A percentile compares a stretch with the other conserved stretches of the same genome.
These are phyloP conservation scores for Hirtodrosophila alboralis DNA, from an alignment of 2,888 invertebrate species.

Conservation along the genomic window DNA sequence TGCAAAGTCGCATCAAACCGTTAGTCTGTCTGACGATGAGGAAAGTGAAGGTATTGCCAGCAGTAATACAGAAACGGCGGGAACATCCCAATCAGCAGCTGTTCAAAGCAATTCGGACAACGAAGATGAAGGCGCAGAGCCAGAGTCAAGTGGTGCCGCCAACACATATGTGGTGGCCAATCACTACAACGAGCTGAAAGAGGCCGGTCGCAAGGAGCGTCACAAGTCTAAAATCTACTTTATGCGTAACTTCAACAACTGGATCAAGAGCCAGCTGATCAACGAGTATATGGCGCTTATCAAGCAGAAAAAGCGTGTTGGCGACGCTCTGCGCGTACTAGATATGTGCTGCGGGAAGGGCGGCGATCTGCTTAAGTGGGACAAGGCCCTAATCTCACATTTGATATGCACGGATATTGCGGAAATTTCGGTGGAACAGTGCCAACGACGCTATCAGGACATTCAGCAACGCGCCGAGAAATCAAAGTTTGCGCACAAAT, in stretches of 20 bases:
- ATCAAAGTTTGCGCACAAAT: conserved; percentile 85
- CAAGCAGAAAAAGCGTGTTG: conserved; percentile 87
- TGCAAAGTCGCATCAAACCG: conserved; percentile 21
- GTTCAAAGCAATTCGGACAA: conserved; percentile 3
- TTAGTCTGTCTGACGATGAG: conserved; percentile 66
- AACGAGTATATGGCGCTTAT: conserved; percentile 90
- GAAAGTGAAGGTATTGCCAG: conserved; percentile 45
- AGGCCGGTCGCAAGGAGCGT: conserved; percentile 91
- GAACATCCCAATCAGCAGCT: background rate
- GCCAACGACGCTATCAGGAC: conserved; percentile 92
- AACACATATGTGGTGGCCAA: conserved; percentile 88
- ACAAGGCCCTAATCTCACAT: conserved; percentile 91
- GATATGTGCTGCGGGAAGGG: conserved; percentile 99
- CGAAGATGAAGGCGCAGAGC: conserved; percentile 13
- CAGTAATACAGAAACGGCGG: conserved; percentile 1
- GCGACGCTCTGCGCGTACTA: conserved; percentile 89
- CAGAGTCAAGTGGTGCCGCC: conserved; percentile 46
- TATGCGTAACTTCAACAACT: conserved; percentile 99
- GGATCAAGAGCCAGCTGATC: conserved; percentile 98
- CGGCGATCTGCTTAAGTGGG: conserved; percentile 99
- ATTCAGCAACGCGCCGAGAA: conserved; percentile 84
- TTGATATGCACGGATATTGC: conserved; percentile 97
- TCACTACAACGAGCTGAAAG: conserved; percentile 96
- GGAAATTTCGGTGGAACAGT: conserved; percentile 95
- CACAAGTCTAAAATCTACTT: conserved; percentile 95